Evolutionary conservation across 2,888 invertebrate genomes (phyloP), one percentile per base, ranked within the genome.

Genomic region (Sclerodermus sp.): DNA sequence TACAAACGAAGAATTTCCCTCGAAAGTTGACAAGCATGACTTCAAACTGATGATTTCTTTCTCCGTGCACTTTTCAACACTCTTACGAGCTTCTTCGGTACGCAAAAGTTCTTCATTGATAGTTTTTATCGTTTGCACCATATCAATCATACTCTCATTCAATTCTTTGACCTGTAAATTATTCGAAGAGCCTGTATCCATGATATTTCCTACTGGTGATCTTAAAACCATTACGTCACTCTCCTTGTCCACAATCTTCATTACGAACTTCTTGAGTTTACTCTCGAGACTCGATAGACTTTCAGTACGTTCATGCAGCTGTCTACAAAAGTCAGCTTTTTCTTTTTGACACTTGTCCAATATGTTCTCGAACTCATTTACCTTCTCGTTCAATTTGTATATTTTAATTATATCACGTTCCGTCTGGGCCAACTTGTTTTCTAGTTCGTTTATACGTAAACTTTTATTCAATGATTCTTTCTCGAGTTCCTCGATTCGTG

Each of bases 1-100:
- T 65, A 70, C 42, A 17, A 71, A 52, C 3, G 51, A 52, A 1
- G 57, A 55, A 45, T 68, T 62, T 18, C 68, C 65, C 51, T 71
- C 66, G 23, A 67, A 66, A 30, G 55, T 49, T 1, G 55, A 53
- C 18, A 67, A 58, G 41, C 53, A 57, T 4, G 61, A 50, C 30
- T 54, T 54, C 12, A 70, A 56, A 49, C 57, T 58, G 12, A 38
- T 49, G 31, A 72, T 60, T 49, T 71, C 64, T 14, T 56, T 52
- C 42, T 50, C 56, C 10, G 66, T 58, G 17, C 23, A 55, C 49
- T 50, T 52, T 41, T 71, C 70, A 1, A 71, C 45, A 32, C 57
- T 53, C 42, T 58, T 58, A 14, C 64, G 58, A 23, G 61, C 37
- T 40, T 62, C 62, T 53, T 70, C 64, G 10, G 63, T 60, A 38